Base-by-base conservation (phyloP, 2,888 invertebrate species). In the Onthophagus sagittarius region DNA sequence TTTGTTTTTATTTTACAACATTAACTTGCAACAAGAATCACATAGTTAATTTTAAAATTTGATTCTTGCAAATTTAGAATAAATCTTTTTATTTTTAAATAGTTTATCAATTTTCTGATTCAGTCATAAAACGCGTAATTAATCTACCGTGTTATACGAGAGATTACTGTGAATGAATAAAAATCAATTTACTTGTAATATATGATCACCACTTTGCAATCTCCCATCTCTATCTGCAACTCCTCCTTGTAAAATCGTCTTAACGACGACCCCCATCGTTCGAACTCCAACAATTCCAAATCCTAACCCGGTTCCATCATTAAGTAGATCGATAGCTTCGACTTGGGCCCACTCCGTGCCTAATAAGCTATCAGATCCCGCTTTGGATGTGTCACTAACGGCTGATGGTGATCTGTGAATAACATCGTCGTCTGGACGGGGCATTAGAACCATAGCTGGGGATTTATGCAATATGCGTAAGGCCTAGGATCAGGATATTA, bases 191-290 rank as follows among this genome's bases (percentile, higher is more conserved):
- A 98, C 96, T 88, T 99, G 99, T 76, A 99, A 88, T 81, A 99
- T 97, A 86, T 99, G 99, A 86, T 99, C 99, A 5, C 99, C 99
- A 82, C 98, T 97, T 82, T 95, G 95, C 70, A 99, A 89, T 70
- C 98, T 91, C n/a, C 96, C 96, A 87, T 99, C 98, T 79, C 96
- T 91, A 86, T 99, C 98, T 6, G 99, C 98, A 2, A 98, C 97
- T 72, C 99, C 99, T 5, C 98, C 99, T 0, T 98, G 97, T 75
- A 99, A 88, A 79, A 99, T 98, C 13, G 99, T 99, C 86, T 99
- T 99, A 11, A 99, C 98, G 77, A 99, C 98, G n/a, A 99, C 99
- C 5, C 99, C 99, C 78, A 98, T 98, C 78, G 97, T 97, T 79
- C 98, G 91, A 70, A 95, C 96, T 23, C 99, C 99, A 82, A 99